A percentile compares a stretch with the other conserved stretches of the same genome.
These are phyloP conservation scores for Sarcophaga rosellei DNA, from an alignment of 2,888 invertebrate genomes.

Conservation along the genomic window DNA sequence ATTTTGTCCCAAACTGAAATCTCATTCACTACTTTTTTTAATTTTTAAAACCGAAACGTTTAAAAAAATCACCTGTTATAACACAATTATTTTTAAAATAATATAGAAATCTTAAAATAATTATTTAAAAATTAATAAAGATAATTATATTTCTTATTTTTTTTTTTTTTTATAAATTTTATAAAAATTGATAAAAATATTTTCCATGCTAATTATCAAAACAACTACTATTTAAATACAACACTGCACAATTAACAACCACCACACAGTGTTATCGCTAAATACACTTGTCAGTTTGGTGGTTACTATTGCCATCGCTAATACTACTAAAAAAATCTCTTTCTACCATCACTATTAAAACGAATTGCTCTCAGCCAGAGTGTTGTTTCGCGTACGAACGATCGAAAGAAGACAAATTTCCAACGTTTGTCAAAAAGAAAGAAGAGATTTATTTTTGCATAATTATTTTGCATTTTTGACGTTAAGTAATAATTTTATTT, in stretches of 20 bases:
- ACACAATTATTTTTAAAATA: too few species aligned
- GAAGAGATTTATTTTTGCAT: slow-evolving; percentile 39
- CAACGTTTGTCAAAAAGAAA: slow-evolving; percentile 52
- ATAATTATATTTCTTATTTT: too few species aligned
- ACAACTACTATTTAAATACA: slow-evolving; percentile 2
- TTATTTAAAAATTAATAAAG: too few species aligned
- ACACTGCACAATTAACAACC: not conserved
- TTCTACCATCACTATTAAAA: slow-evolving; percentile 27
- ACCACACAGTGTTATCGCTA: slow-evolving; percentile 4
- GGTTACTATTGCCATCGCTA: slow-evolving; percentile 22
- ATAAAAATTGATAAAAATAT: too few species aligned
- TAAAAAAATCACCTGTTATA: too few species aligned
- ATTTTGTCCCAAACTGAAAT: too few species aligned
- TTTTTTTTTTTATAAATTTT: too few species aligned
- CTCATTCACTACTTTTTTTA: too few species aligned
- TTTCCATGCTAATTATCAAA: not conserved
- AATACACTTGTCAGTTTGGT: not conserved
- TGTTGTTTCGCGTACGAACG: slow-evolving; percentile 62
- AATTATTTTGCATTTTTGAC: slow-evolving; percentile 51
- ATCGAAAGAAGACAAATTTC: slow-evolving; percentile 69
- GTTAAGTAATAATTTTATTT: slow-evolving; percentile 40
- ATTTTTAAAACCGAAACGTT: too few species aligned
- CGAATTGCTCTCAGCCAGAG: slow-evolving; percentile 29
- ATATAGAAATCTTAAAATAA: too few species aligned
- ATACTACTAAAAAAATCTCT: slow-evolving; percentile 8